Evolutionary conservation across 2,797 vertebrate genomes (phyloP).

Genomic region (Graptemys geographica): DNA sequence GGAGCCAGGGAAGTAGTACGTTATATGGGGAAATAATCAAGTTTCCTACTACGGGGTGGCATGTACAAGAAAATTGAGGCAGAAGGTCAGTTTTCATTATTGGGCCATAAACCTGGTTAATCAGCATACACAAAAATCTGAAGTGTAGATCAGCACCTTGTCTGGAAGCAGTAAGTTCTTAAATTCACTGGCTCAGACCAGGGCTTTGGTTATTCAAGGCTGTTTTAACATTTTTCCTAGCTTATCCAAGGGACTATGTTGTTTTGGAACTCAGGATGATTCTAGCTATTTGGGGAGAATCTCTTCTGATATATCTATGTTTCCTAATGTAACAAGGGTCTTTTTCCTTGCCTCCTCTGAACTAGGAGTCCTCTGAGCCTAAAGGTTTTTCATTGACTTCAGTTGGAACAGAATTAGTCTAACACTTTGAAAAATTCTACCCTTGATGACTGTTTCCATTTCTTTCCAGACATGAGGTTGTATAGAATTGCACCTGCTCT

Average conservation of each 20-base stretch:
- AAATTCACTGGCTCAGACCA: background rate
- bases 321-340: background rate
- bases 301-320: background rate
- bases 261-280: background rate
- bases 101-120: background rate
- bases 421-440: background rate
- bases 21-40: slow-evolving; percentile 2
- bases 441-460: background rate
- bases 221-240: background rate
- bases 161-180: too few species aligned
- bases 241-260: background rate
- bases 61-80: slow-evolving; percentile 16
- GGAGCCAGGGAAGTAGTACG: background rate
- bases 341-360: background rate
- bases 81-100: slow-evolving; percentile 34
- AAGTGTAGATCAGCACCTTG: background rate
- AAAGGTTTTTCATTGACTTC: background rate
- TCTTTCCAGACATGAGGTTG: background rate
- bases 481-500: background rate
- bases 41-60: slow-evolving; percentile 22
- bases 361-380: background rate
- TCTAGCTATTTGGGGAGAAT: background rate
- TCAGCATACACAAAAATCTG: background rate
- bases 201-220: background rate
- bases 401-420: background rate